A percentile compares a stretch with the other conserved stretches of the same genome.
phyloP scores from a whole-genome alignment of 37 sponge, comb jelly and placozoan species.

The Lycopodina hypogea region DNA sequence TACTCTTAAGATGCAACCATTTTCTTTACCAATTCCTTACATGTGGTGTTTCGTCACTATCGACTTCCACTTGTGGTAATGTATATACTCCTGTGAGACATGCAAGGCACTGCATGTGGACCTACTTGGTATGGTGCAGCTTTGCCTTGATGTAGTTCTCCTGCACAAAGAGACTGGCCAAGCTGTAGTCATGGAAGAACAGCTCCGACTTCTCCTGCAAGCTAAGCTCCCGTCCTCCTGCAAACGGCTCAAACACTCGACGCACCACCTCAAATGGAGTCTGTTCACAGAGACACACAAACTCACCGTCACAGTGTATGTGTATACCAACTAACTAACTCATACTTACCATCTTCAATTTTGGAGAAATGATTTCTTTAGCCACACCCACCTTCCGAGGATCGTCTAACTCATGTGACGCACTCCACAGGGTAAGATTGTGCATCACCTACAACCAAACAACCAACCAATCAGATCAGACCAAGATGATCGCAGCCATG shows the following conservation, averaged over 20 bases:
- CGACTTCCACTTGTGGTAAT: too few relatives aligned
- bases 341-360: conserved; percentile 61
- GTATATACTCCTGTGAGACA: too few relatives aligned
- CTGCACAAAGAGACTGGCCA: conserved; percentile 92
- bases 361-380: conserved; percentile 66
- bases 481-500: neutral
- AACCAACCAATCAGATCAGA: too few relatives aligned
- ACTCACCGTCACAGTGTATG: neutral
- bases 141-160: conserved; percentile 84
- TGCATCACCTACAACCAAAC: conserved; percentile 77
- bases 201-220: conserved; percentile 81
- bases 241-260: conserved; percentile 62
- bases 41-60: too few relatives aligned
- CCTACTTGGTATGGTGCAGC: conserved; percentile 34
- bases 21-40: too few relatives aligned
- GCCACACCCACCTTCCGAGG: conserved; percentile 54
- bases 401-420: conserved; percentile 34
- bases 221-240: conserved; percentile 49
- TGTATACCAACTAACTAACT: neutral
- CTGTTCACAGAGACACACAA: conserved; percentile 16
- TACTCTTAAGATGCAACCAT: too few relatives aligned
- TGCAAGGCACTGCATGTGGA: neutral
- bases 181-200: conserved; percentile 93
- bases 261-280: conserved; percentile 89
- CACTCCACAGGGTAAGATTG: conserved; percentile 85